Base-by-base conservation (phyloP, 2,113 vertebrate genomes). In the Hydrochoerus hydrochaeris region DNA sequence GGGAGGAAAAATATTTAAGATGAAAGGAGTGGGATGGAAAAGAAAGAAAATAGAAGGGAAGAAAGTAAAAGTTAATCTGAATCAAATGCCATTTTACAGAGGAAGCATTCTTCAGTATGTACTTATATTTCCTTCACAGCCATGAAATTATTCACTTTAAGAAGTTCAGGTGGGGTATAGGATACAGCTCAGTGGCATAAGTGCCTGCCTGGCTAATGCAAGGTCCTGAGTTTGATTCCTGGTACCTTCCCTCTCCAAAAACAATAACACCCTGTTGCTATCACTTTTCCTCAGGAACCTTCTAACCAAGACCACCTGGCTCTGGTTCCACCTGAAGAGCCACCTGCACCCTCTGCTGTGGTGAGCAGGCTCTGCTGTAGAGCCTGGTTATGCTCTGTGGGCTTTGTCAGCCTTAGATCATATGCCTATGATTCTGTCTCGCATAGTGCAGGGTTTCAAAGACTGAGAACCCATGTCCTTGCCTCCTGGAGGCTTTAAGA, bases 371-470 rank as follows among this genome's bases (percentile, higher is more conserved):
- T 32, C 32, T 7, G 1, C 19, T 52, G 5, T 28, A 1, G 14
- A 22, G 1, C 16, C 3, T 16, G 22, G 4, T 46, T 80, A 3
- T 2, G 9, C 3, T 4, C 28, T 14, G 16, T 3, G 12, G 12
- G 2, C 19, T 67, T 35, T 67, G 35, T 28, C 28, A 52, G 12
- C 41, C 30, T 87, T 44, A 38, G 19, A 11, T 85, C 54, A 52
- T 4, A 1, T 46, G 54, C 10, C 20, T 20, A 17, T 0, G 2
- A n/a, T 13, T 44, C 46, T 87, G 16, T 14, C 58, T 67, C n/a
- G 28, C 52, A 65, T 10, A 62, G 2, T 32, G 19, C 2, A 17
- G 9, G 26, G 44, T 91, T 75, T 82, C 49, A 54, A 24, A 92
- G 57, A 69, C 4, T 35, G 26, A 19, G 41, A 62, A 54, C 5